phyloP scores from a whole-genome alignment of 2,797 vertebrate genomes.

The Melanotaenia boesemani region DNA sequence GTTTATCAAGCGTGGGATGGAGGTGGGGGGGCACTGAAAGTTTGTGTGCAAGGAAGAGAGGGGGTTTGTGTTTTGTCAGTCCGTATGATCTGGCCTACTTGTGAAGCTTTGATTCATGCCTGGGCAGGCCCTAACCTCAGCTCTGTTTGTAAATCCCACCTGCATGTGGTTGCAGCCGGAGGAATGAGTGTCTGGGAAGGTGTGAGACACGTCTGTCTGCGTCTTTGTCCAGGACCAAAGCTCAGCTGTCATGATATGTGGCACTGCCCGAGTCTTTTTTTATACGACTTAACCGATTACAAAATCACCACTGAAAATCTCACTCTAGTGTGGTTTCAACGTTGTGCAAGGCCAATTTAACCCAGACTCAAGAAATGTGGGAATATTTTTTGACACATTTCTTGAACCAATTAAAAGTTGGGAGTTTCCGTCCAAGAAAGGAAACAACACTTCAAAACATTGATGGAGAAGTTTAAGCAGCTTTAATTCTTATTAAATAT shows the following conservation, averaged over 20 bases:
- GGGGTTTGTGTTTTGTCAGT: constrained; percentile 57
- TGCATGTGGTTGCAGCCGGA: constrained; percentile 36
- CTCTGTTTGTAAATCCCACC: constrained; percentile 58
- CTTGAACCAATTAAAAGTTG: constrained; percentile 18
- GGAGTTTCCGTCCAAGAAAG: constrained; percentile 8
- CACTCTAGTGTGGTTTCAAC: constrained; percentile 31
- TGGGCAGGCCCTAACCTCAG: constrained; percentile 56
- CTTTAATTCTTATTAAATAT: background rate
- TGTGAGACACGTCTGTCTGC: constrained; percentile 54
- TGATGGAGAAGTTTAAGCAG: background rate
- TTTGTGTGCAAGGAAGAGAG: constrained; percentile 10
- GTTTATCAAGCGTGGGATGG: constrained; percentile 64
- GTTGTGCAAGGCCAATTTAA: constrained; percentile 26
- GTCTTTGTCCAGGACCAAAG: constrained; percentile 3
- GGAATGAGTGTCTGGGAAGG: constrained; percentile 33
- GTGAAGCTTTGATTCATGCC: constrained; percentile 65
- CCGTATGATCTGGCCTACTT: constrained; percentile 61
- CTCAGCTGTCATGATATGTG: background rate
- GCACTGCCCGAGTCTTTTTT: constrained; percentile 25
- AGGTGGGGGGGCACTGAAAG: constrained; percentile 31
- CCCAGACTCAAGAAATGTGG: constrained; percentile 12
- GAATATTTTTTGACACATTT: constrained; percentile 12
- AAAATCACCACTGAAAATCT: constrained; percentile 16
- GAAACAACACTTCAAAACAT: background rate
- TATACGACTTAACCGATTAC: background rate